These are phyloP conservation scores for Zaprionus ornatus DNA, from an alignment of 1,140 invertebrate species.

Conservation along the genomic window DNA sequence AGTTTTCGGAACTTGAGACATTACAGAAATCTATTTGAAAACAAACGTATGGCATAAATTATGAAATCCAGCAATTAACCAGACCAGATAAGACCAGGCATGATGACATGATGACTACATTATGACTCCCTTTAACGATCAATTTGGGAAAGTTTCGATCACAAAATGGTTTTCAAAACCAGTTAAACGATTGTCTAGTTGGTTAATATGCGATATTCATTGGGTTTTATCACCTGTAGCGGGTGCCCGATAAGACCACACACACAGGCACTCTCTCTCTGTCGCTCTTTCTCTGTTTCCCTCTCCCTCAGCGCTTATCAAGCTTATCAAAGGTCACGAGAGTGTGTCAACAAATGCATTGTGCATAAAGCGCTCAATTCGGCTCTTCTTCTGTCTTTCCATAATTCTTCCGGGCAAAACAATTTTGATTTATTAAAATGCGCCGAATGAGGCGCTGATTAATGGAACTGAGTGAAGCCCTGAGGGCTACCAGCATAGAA, in stretches of 20 bases:
- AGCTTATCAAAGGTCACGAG: conserved; percentile 39
- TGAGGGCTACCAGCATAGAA: conserved; percentile 32
- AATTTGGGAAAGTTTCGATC: conserved; percentile 47
- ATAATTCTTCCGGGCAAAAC: conserved; percentile 13
- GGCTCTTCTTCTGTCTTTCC: neutral
- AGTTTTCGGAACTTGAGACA: conserved; percentile 52
- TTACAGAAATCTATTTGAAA: conserved; percentile 63
- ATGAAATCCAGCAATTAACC: conserved; percentile 41
- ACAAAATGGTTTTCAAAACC: conserved; percentile 54
- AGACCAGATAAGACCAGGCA: conserved; percentile 52
- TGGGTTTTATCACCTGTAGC: conserved; percentile 69
- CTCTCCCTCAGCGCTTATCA: conserved; percentile 14
- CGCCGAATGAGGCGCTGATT: conserved; percentile 28
- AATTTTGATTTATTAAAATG: conserved; percentile 47
- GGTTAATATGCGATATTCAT: conserved; percentile 24
- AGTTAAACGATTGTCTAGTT: conserved; percentile 40
- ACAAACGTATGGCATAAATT: conserved; percentile 48
- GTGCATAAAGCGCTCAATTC: conserved; percentile 15
- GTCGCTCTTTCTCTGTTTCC: neutral
- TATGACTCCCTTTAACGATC: conserved; percentile 48
- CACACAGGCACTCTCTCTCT: conserved; percentile 20
- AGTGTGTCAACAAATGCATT: conserved; percentile 31
- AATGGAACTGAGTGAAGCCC: conserved; percentile 15
- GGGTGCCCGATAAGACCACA: conserved; percentile 55
- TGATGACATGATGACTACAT: conserved; percentile 72